These are phyloP conservation scores for Passer domesticus DNA, from an alignment of 2,113 vertebrate genomes.

Conservation along the genomic window DNA sequence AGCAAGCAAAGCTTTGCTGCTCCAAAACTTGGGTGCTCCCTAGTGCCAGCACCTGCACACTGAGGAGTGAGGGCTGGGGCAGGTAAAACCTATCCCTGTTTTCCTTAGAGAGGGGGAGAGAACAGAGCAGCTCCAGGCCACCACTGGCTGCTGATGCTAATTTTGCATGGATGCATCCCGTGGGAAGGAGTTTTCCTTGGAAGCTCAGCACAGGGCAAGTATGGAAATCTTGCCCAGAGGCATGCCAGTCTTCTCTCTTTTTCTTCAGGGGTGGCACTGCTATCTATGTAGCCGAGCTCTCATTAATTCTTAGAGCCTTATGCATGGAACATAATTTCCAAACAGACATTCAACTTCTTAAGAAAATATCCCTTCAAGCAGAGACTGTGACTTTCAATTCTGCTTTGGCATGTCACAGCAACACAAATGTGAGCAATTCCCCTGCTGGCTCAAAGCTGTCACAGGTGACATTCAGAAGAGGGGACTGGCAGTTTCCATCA, in stretches of 20 bases:
- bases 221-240: not conserved
- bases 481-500: not conserved
- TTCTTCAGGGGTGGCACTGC: not conserved
- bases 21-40: not conserved
- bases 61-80: not conserved
- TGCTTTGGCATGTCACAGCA: not conserved
- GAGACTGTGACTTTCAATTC: not conserved
- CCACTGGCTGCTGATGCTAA: fast-evolving
- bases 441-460: not conserved
- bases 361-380: not conserved
- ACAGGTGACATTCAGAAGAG: not conserved
- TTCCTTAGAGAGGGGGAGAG: not conserved
- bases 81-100: not conserved
- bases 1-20: not conserved
- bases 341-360: not conserved
- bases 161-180: not conserved
- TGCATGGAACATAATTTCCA: not conserved
- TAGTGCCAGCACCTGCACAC: not conserved
- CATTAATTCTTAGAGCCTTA: not conserved
- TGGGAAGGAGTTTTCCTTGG: not conserved
- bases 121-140: not conserved
- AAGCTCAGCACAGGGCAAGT: not conserved
- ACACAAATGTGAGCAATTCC: not conserved
- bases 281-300: not conserved
- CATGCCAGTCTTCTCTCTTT: not conserved